Base-by-base conservation (phyloP, 2,113 vertebrate genomes). In the Scartelaos histophorus region DNA sequence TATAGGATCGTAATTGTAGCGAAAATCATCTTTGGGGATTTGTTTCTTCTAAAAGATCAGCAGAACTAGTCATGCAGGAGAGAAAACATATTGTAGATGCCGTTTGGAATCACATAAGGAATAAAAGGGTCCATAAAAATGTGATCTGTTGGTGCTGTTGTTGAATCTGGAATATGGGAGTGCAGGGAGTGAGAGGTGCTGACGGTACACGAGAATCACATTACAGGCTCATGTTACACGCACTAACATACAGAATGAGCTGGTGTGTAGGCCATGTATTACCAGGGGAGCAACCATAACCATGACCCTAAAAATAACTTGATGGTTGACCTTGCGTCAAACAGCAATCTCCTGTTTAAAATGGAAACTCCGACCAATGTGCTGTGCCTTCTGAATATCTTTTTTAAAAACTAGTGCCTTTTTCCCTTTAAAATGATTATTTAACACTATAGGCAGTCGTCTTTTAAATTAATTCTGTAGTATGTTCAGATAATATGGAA, bases 271-370 rank as follows among this genome's bases (percentile, higher is more conserved):
- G n/a, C 51, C 13, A n/a, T 65, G 17, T 65, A 43, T 43, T 45
- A 38, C 43, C 64, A 47, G 43, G 64, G 43, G 21, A 66, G n/a
- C 13, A 22, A n/a, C 29, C 19, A 43, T 22, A 45, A 38, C 43
- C 64, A 22, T 24, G n/a, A 47, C 4, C 21, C 64, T 66, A 66
- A 66, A 66, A 46, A 46, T 46, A 66, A 46, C 43, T 22, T 46
- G 38, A 46, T 4, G 43, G 19, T 10, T 66, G 11, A 21, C 64
- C 64, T 66, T 46, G n/a, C 22, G 21, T 66, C 10, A 7, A 46
- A 35, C 34, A 21, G 38, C 10, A 22, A 6, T 46, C 21, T 24
- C 4, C 21, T 34, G 12, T 45, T 47, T 21, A 7, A 22, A 66
- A n/a, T 45, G 35, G 19, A 66, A 25, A 9, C n/a, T 5, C 46